These are phyloP conservation scores for human DNA, from an alignment of 2,113 vertebrate genomes.

Conservation along the genomic window GRCh38 chr5:127627501-127628000, in stretches of 20 bases:
- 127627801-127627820: not conserved
- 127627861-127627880: not conserved
- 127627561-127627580: not conserved
- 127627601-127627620: not conserved
- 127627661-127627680: not conserved
- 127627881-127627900: not conserved
- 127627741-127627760: not conserved
- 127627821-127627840: not conserved
- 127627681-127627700: not conserved
- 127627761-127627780: not conserved
- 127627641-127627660: fast-evolving
- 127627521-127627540: not conserved
- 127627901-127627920: not conserved
- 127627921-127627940: not conserved
- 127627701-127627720: not conserved
- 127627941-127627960: not conserved
- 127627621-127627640: not conserved
- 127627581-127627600: not conserved
- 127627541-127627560: not conserved
- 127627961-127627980: not conserved
- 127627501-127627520: not conserved
- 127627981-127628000: not conserved
- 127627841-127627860: not conserved
- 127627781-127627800: fast-evolving
- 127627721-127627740: not conserved